Conservation (phyloP, 2,888 invertebrate genomes). For the Prosopocoilus inquinatus region DNA sequence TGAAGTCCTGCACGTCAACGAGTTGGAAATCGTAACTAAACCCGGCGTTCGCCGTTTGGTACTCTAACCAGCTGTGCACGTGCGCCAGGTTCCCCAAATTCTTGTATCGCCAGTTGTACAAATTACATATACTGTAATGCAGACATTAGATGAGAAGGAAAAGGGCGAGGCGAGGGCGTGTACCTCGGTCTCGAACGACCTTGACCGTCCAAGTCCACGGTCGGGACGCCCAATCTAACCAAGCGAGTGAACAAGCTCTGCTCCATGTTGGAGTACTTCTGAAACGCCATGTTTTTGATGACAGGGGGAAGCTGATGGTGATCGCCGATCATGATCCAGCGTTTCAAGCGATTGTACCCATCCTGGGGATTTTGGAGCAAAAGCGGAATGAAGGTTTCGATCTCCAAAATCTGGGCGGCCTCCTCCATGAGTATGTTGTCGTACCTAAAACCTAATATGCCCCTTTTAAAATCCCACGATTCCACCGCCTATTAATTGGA, state of each 20-base stretch:
- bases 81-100: slow-evolving; percentile 92
- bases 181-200: slow-evolving; percentile 88
- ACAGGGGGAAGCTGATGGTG: slow-evolving; percentile 99
- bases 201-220: slow-evolving; percentile 96
- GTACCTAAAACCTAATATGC: slow-evolving; percentile 80
- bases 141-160: slow-evolving; percentile 9
- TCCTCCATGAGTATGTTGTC: slow-evolving; percentile 99
- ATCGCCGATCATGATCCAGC: slow-evolving; percentile 99
- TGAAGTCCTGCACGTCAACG: slow-evolving; percentile 94
- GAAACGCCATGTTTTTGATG: slow-evolving; percentile 99
- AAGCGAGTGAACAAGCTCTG: slow-evolving; percentile 96
- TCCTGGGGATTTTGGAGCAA: slow-evolving; percentile 98
- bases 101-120: slow-evolving; percentile 97
- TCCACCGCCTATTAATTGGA: too few relatives aligned
- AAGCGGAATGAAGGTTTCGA: slow-evolving; percentile 98
- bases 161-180: not conserved
- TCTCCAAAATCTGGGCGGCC: slow-evolving; percentile 97
- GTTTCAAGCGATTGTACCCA: slow-evolving; percentile 90
- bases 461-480: not conserved
- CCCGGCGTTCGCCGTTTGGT: slow-evolving; percentile 88
- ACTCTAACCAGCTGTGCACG: slow-evolving; percentile 80
- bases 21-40: slow-evolving; percentile 92
- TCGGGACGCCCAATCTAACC: slow-evolving; percentile 94
- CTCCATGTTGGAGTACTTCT: slow-evolving; percentile 99
- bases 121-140: slow-evolving; percentile 78